Percentiles rank a stretch among this genome's conserved stretches.
Evolutionary conservation across 2,797 vertebrate species (phyloP).

Genomic region (Poeciliopsis gracilis): DNA sequence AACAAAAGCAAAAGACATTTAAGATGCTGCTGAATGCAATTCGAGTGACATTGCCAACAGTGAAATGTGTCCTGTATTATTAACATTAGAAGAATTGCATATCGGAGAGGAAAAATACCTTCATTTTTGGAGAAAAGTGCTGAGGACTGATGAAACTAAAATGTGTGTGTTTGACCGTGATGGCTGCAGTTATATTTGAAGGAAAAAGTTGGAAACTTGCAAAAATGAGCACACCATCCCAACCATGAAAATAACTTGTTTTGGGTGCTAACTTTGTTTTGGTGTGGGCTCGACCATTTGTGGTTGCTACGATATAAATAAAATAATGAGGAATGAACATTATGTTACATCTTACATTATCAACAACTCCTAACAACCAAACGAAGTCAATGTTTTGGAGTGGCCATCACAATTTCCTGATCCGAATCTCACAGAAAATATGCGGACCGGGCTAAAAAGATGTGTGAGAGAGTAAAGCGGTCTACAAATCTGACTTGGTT

Average conservation of each 20-base stretch:
- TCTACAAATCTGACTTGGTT: not conserved
- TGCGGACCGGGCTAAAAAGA: not conserved
- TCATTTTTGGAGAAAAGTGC: not conserved
- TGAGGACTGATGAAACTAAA: not conserved
- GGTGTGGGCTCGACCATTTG: not conserved
- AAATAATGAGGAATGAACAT: not conserved
- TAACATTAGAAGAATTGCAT: not conserved
- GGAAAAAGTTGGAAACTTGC: not conserved
- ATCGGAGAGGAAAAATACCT: not conserved
- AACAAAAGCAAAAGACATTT: not conserved
- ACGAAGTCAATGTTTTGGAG: not conserved
- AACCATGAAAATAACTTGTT: not conserved
- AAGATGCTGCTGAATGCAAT: not conserved
- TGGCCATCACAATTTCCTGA: not conserved
- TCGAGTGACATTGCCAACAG: not conserved
- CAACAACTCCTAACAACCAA: too few relatives aligned
- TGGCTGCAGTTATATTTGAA: not conserved
- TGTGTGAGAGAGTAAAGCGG: not conserved
- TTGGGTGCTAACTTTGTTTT: too few relatives aligned
- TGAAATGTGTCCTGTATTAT: not conserved
- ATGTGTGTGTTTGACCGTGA: not conserved
- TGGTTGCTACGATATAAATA: not conserved
- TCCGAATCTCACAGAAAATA: not conserved
- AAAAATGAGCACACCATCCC: not conserved
- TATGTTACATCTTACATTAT: not conserved